Evolutionary conservation across 2,113 vertebrate genomes (phyloP).

Genomic region (Xiphorhynchus elegans): DNA sequence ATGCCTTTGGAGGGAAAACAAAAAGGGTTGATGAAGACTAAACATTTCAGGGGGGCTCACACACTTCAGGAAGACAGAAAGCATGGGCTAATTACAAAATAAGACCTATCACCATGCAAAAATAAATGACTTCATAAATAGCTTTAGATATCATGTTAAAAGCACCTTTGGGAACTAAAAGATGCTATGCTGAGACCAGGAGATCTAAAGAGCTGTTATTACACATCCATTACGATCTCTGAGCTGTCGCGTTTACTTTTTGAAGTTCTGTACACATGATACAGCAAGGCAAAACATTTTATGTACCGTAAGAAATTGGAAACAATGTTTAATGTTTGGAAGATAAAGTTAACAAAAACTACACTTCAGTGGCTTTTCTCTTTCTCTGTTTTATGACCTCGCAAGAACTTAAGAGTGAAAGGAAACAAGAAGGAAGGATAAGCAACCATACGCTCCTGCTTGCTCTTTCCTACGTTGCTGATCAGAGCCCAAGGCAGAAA

Average conservation of each 20-base stretch:
- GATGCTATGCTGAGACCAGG: conserved; percentile 78
- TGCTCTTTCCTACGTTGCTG: conserved; percentile 45
- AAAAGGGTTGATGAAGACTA: conserved; percentile 23
- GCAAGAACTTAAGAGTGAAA: conserved; percentile 63
- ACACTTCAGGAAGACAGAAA: conserved; percentile 23
- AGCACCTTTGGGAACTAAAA: conserved; percentile 80
- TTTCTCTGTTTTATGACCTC: conserved; percentile 73
- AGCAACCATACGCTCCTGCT: conserved; percentile 38
- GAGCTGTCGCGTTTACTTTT: conserved; percentile 81
- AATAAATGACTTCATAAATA: conserved; percentile 83
- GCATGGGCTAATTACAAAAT: conserved; percentile 80
- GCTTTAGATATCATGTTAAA: conserved; percentile 92
- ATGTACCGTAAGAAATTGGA: conserved; percentile 83
- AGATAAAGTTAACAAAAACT: conserved; percentile 78
- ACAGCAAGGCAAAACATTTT: conserved; percentile 79
- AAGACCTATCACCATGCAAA: conserved; percentile 78
- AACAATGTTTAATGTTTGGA: conserved; percentile 85
- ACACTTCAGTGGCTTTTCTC: conserved; percentile 73
- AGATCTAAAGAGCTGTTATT: conserved; percentile 82
- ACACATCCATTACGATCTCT: conserved; percentile 87
- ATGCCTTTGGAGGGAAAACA: conserved; percentile 31
- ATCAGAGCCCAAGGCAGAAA: conserved; percentile 70
- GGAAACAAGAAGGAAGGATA: conserved; percentile 65
- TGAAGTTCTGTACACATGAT: conserved; percentile 81
- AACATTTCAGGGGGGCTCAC: conserved; percentile 14